These are phyloP conservation scores for Engystomops pustulosus DNA, from an alignment of 2,113 vertebrate species.

Conservation along the genomic window DNA sequence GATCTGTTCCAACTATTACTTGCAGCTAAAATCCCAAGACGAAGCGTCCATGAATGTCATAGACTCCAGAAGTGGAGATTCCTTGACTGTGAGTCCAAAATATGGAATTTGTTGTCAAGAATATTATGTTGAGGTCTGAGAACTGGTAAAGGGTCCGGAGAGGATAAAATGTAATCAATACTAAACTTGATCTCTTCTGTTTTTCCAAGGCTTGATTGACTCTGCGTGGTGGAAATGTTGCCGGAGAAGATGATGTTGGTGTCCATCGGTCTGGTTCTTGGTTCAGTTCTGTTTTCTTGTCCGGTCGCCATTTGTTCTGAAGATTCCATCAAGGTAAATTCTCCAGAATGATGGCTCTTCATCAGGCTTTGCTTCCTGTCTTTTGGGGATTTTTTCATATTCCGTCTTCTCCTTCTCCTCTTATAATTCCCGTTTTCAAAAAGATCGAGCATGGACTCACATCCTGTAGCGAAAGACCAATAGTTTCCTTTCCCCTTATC, in stretches of 20 bases:
- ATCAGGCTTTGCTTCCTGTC: constrained; percentile 63
- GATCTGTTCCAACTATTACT: no score
- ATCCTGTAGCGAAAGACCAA: constrained; percentile 96
- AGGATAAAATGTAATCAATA: constrained; percentile 96
- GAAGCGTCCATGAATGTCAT: neutral
- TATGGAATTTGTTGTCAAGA: constrained; percentile 71
- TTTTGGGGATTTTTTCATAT: constrained; percentile 80
- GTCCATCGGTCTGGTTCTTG: constrained; percentile 62
- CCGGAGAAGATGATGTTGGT: constrained; percentile 73
- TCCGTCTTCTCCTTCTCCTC: constrained; percentile 84
- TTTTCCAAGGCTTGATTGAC: constrained; percentile 72
- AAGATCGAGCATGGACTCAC: constrained; percentile 95
- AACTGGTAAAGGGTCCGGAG: constrained; percentile 81
- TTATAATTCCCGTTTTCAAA: constrained; percentile 97
- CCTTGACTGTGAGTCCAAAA: constrained; percentile 79
- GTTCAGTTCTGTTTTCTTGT: constrained; percentile 64
- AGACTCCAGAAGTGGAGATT: constrained; percentile 83
- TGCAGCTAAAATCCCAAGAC: no score
- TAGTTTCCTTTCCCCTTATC: constrained; percentile 96
- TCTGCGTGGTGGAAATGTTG: constrained; percentile 68
- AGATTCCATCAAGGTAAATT: neutral
- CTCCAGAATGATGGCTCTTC: constrained; percentile 52
- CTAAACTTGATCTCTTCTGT: constrained; percentile 94
- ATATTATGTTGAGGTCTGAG: constrained; percentile 71
- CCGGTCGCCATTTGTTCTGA: constrained; percentile 57